Conservation (phyloP, 2,888 invertebrate genomes). For the Ferrisia virgata region DNA sequence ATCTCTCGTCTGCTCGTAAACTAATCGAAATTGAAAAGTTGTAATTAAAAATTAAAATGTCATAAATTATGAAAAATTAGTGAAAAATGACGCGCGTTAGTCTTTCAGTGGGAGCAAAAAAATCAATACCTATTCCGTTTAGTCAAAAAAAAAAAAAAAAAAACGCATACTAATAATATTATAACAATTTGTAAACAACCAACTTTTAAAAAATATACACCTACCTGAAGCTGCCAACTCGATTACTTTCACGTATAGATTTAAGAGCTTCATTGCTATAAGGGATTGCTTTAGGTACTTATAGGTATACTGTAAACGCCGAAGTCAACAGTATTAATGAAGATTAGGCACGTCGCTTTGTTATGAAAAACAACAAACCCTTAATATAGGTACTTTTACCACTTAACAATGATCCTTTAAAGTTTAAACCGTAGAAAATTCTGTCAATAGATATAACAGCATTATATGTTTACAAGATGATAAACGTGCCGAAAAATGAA, state of each 20-base stretch:
- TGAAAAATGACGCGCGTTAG: not conserved
- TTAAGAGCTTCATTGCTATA: not conserved
- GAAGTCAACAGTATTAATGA: slow-evolving; percentile 12
- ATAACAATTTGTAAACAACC: not conserved
- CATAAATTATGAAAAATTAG: slow-evolving; percentile 4
- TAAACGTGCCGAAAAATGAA: not conserved
- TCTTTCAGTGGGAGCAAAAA: not conserved
- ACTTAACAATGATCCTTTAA: not conserved
- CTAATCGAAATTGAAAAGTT: not conserved
- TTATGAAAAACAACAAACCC: slow-evolving; percentile 13
- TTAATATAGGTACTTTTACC: not conserved
- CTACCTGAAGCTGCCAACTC: too few relatives aligned
- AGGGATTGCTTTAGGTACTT: not conserved
- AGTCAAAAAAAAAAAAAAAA: too few relatives aligned
- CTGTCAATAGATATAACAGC: not conserved
- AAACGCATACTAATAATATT: slow-evolving; percentile 1
- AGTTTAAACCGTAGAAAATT: not conserved
- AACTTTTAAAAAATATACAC: not conserved
- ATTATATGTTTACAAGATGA: not conserved
- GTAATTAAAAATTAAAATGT: not conserved
- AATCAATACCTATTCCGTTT: not conserved
- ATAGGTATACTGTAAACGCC: not conserved
- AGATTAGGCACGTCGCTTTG: slow-evolving; percentile 19
- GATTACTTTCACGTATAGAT: not conserved
- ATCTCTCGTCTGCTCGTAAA: not conserved